Base-by-base conservation (phyloP, 2,113 vertebrate genomes). In the Thryonomys swinderianus region DNA sequence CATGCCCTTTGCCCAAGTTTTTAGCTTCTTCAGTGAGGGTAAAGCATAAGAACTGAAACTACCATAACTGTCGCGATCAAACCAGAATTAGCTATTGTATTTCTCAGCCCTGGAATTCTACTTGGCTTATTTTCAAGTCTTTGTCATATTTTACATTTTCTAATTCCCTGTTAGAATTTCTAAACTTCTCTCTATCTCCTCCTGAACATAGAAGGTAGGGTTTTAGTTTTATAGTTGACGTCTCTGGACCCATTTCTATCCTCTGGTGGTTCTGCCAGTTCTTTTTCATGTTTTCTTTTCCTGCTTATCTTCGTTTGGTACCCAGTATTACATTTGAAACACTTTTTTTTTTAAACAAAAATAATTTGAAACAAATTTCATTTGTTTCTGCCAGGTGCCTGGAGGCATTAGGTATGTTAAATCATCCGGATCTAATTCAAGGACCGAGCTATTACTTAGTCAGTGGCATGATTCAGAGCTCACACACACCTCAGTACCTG, bases 351-450 rank as follows among this genome's bases (percentile, higher is more conserved):
- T 51, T 20, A 3, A 53, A 30, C 17, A 53, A 79, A 79, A 85
- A 85, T 73, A 57, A 40, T 93, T 90, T 90, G 55, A 90, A 11
- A 64, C 34, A 42, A 76, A 30, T 76, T 48, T 27, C 42, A 76
- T 74, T 82, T 82, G 27, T 67, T 67, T 82, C 57, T 82, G 59
- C 82, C 17, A 53, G 30, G 30, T 79, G 30, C 73, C 13, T 55
- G 2, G 3, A 37, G 62, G 10, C 18, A 83, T 18, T 59, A 40
- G 20, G 25, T 81, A 79, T 66, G 37, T 81, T 80, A 57, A 81
- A 90, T 48, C 88, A 55, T 42, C 87, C 69, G 78, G 90, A 71
- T 27, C 34, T 81, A 86, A 81, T 66, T 82, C 87, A 87, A 48
- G 42, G 81, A 93, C 7, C 13, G 55, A 85, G 73, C 34, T 81